Evolutionary conservation across 35 echinoderm and acorn worm genomes (phyloP), one percentile per base, ranked within the genome.

Genomic region (Acanthaster planci): DNA sequence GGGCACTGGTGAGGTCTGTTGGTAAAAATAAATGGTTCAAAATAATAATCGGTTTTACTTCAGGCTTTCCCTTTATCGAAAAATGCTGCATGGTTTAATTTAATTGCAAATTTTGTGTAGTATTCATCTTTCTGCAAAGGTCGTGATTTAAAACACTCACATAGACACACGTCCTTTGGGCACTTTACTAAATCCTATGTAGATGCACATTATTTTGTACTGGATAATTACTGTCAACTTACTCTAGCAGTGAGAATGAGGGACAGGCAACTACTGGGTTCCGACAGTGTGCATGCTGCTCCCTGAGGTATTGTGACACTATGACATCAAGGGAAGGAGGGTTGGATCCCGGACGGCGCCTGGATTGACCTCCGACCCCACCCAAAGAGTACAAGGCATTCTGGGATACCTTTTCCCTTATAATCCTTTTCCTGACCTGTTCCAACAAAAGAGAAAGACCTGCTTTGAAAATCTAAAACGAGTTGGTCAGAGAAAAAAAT

Each of bases 261-360:
- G 95, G 95, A 78, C 95, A 93, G 22, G 92, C 91, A 1, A 97
- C 90, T 22, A 97, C 95, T 31, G 95, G 95, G 44, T 97, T 93
- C n/a, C 60, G 88, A 78, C 95, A 97, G 51, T 90, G 84, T 53
- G 95, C 95, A 88, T 97, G 95, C 53, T 97, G 95, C 56, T 93
- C 85, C 80, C 77, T 90, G 35, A 97, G 91, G 54, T 93, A 97
- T 51, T 97, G 79, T 21, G 88, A 91, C 35, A 97, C 95, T 27
- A 97, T 97, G 15, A 79, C 55, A 27, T 97, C 95, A 52, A 97
- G 76, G 1, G 90, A 81, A 7, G 91, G 95, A 21, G 91, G 91
- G 14, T 27, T 58, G 67, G 77, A 36, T 85, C 16, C 52, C 86
- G 55, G 82, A 36, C 27, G 54, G 55, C 30, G 59, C 58, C 31